Evolutionary conservation across 2,797 vertebrate genomes (phyloP).

Genomic region (Leptoclinus maculatus): DNA sequence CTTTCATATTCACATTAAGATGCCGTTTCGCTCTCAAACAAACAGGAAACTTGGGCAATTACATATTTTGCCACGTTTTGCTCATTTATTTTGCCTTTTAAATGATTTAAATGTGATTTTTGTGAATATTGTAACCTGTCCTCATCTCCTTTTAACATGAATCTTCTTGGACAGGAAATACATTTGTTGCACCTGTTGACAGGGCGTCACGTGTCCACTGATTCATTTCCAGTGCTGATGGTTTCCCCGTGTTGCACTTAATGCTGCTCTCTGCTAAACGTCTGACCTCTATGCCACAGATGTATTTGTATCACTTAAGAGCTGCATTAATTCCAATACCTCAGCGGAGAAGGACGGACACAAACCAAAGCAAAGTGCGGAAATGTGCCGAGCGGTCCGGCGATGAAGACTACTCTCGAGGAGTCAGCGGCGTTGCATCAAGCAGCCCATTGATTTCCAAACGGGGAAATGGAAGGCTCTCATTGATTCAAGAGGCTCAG

Average conservation of each 20-base stretch:
- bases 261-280: neutral
- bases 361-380: constrained; percentile 47
- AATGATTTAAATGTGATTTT: neutral
- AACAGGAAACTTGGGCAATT: neutral
- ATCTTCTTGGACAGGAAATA: neutral
- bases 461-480: constrained; percentile 73
- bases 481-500: constrained; percentile 84
- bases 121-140: neutral
- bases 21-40: neutral
- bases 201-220: neutral
- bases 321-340: constrained; percentile 16
- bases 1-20: neutral
- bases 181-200: constrained; percentile 1
- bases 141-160: too few species aligned
- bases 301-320: neutral
- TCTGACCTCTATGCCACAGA: neutral
- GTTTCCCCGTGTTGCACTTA: neutral
- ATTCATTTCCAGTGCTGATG: neutral
- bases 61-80: neutral
- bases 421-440: constrained; percentile 72
- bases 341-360: neutral
- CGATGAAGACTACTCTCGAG: constrained; percentile 67
- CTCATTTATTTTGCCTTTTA: neutral
- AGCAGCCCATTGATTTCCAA: constrained; percentile 81
- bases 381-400: constrained; percentile 19